Percentiles rank a stretch among this genome's conserved stretches.
These are phyloP conservation scores for Neodon shergylaensis DNA, from an alignment of 2,113 vertebrate genomes.

Conservation along the genomic window DNA sequence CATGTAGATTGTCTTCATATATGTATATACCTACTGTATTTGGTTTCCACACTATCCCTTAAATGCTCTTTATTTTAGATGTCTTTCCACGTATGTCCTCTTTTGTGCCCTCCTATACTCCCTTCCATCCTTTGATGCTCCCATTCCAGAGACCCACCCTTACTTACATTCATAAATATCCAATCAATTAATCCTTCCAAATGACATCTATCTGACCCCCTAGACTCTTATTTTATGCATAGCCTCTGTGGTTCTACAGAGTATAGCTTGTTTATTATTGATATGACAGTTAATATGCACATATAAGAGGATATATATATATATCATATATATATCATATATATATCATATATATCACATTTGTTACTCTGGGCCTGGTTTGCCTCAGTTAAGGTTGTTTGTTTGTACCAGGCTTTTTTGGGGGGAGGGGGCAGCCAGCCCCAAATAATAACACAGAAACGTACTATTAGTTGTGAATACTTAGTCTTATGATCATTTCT, in stretches of 20 bases:
- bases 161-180: no score
- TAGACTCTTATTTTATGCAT: no score
- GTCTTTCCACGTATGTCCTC: not conserved
- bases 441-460: not conserved
- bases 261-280: not conserved
- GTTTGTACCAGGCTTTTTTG: not conserved
- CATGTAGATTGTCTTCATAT: not conserved
- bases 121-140: not conserved
- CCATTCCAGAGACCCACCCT: not conserved
- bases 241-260: not conserved
- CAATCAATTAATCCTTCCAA: not conserved
- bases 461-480: not conserved
- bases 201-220: not conserved
- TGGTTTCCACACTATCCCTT: not conserved
- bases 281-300: not conserved
- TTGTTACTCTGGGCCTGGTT: not conserved
- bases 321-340: no score
- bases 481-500: not conserved
- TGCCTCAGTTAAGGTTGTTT: not conserved
- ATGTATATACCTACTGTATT: not conserved
- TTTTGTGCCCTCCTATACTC: not conserved
- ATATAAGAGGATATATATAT: not conserved
- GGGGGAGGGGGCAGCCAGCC: not conserved
- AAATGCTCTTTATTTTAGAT: not conserved
- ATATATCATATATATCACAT: not conserved